Evolutionary conservation across 2,888 invertebrate genomes (phyloP).

Genomic region (Eudemis profundana): DNA sequence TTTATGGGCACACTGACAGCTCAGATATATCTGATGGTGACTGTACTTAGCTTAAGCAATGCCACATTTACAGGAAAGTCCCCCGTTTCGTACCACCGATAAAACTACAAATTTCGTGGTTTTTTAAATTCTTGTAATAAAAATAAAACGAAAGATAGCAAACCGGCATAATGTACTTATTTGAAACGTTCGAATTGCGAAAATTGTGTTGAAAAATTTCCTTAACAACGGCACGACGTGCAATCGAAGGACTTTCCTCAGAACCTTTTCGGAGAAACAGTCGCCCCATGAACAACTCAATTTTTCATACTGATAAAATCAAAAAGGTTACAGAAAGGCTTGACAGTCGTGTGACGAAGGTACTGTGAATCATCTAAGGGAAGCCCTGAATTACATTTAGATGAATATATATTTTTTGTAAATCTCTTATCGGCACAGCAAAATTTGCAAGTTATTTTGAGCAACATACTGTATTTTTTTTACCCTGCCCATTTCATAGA

Average conservation of each 20-base stretch:
- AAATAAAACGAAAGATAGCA: no score
- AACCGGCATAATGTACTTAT: not conserved
- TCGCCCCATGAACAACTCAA: slow-evolving; percentile 32
- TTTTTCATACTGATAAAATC: slow-evolving; percentile 56
- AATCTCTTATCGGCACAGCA: not conserved
- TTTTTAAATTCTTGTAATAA: no score
- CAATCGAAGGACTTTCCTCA: slow-evolving; percentile 38
- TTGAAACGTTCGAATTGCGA: not conserved
- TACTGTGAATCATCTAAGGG: slow-evolving; percentile 26
- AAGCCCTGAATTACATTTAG: slow-evolving; percentile 9
- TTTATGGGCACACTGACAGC: no score
- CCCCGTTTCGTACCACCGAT: no score
- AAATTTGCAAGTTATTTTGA: not conserved
- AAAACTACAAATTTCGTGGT: no score
- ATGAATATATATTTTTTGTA: not conserved
- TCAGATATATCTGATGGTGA: no score
- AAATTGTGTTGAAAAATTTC: slow-evolving; percentile 1
- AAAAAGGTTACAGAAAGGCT: slow-evolving; percentile 53
- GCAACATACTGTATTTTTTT: no score
- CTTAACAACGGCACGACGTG: not conserved
- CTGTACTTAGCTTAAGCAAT: no score
- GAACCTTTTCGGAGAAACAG: slow-evolving; percentile 43
- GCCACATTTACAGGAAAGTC: no score
- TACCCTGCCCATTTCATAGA: no score
- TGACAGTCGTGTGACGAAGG: slow-evolving; percentile 60